phyloP scores from a whole-genome alignment of 2,113 vertebrate species.

The Phalacrocorax pelagicus region DNA sequence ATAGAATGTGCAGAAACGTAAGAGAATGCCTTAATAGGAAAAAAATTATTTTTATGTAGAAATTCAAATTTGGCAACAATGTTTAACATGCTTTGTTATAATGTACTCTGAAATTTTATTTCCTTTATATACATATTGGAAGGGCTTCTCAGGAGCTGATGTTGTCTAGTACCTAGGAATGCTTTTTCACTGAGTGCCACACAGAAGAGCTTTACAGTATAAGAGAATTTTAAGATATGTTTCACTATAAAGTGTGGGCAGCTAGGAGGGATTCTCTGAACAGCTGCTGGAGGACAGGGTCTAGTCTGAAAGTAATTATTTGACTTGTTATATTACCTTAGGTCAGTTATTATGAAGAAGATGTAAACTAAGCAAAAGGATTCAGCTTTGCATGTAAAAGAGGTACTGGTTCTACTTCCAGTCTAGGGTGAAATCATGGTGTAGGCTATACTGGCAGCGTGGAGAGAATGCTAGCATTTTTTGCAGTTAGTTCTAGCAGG shows the following conservation, averaged over 20 bases:
- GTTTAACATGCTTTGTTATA: background rate
- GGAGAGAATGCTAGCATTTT: background rate
- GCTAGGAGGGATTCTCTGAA: background rate
- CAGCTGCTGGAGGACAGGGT: background rate
- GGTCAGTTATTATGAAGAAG: background rate
- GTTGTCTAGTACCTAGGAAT: background rate
- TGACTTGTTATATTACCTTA: background rate
- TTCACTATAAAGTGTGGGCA: background rate
- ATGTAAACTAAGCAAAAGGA: background rate
- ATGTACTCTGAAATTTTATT: background rate
- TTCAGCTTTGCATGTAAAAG: background rate
- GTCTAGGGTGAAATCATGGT: background rate
- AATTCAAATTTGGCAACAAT: background rate
- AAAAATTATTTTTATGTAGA: background rate
- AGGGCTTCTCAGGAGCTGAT: background rate
- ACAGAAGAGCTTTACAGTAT: background rate
- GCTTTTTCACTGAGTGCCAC: background rate
- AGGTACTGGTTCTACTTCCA: background rate
- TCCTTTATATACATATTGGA: background rate
- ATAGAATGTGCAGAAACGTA: background rate
- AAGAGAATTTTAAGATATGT: background rate
- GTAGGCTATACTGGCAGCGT: background rate
- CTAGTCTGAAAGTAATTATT: background rate
- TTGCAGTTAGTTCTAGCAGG: background rate
- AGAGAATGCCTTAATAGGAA: background rate